Conservation (phyloP, 2,113 vertebrate species). For the Syrrhaptes paradoxus region DNA sequence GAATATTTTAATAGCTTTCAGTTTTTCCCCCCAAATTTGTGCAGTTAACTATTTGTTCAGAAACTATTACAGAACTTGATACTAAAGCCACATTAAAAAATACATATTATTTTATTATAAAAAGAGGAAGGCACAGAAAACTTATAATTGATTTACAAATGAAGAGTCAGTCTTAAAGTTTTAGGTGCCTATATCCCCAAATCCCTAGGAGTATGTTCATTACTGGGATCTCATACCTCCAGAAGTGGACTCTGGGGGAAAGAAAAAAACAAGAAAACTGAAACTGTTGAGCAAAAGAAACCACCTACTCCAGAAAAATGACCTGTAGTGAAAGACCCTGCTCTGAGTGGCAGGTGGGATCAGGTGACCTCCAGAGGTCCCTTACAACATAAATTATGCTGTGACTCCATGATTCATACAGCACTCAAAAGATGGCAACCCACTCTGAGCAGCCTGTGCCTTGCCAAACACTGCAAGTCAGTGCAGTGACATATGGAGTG, state of each 20-base stretch:
- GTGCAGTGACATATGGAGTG: not conserved
- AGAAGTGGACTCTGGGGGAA: not conserved
- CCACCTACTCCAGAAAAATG: not conserved
- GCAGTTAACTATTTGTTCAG: not conserved
- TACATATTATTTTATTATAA: no score
- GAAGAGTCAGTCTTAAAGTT: not conserved
- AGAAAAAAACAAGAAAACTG: not conserved
- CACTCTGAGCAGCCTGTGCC: not conserved
- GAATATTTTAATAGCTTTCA: not conserved
- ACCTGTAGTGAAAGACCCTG: not conserved
- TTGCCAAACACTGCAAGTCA: not conserved
- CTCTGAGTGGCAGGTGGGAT: not conserved
- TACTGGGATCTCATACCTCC: not conserved
- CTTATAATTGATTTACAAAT: not conserved
- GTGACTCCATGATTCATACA: not conserved
- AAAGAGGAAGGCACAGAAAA: not conserved
- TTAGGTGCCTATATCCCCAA: not conserved
- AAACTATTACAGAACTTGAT: not conserved
- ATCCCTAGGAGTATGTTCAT: not conserved
- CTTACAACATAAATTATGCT: not conserved
- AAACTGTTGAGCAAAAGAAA: not conserved
- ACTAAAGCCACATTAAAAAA: not conserved
- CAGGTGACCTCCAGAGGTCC: not conserved
- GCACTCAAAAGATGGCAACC: not conserved
- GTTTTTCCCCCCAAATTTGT: accelerated